Percentiles rank a stretch among this genome's conserved stretches.
phyloP scores from a whole-genome alignment of 2,797 vertebrate species.

The Pogonophryne albipinna region DNA sequence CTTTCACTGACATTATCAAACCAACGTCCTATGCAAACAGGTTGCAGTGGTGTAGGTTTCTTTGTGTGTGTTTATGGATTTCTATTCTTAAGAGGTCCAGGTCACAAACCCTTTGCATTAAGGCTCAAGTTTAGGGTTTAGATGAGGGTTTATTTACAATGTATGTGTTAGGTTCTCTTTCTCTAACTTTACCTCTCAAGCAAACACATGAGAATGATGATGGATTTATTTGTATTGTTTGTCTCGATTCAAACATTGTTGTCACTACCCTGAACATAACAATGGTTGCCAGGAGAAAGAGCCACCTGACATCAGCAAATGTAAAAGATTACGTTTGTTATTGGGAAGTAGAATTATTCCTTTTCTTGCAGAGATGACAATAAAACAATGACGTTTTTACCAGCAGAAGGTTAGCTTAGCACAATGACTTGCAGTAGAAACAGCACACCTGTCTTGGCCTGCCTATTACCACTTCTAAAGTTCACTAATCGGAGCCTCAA shows the following conservation, averaged over 20 bases:
- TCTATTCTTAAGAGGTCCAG: constrained; percentile 23
- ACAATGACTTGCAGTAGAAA: neutral
- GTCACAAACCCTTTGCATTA: neutral
- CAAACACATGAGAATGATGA: neutral
- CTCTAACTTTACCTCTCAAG: neutral
- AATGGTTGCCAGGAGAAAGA: too few species aligned
- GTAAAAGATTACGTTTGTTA: neutral
- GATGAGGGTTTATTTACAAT: neutral
- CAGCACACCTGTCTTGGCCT: neutral
- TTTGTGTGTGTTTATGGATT: constrained; percentile 9
- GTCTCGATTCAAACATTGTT: neutral
- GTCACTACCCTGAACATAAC: neutral
- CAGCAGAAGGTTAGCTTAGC: neutral
- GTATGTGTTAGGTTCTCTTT: neutral
- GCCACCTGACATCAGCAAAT: neutral
- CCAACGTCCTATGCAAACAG: constrained; percentile 43
- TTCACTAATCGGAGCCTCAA: neutral
- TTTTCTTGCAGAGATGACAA: neutral
- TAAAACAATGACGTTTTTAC: neutral
- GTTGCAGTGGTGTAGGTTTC: constrained; percentile 23
- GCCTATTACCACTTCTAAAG: neutral
- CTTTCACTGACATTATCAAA: constrained; percentile 58
- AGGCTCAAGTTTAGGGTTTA: neutral
- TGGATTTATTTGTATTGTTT: neutral
- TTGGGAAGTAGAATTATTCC: neutral